Conservation (phyloP, 2,888 invertebrate species). For the Podotricha telesiphe region DNA sequence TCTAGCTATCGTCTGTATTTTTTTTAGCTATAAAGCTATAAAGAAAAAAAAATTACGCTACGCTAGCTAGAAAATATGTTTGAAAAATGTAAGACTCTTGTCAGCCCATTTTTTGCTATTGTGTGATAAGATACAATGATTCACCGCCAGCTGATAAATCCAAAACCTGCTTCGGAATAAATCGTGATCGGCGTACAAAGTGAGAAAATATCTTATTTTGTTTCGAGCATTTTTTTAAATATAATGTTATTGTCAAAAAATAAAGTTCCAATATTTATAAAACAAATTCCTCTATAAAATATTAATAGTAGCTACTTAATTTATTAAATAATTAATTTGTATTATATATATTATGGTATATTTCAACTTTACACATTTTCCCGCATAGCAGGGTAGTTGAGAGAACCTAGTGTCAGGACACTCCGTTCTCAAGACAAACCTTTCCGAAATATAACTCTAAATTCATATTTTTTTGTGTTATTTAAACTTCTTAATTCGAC, state of each 20-base stretch:
- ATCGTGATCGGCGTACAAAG: slow-evolving; percentile 61
- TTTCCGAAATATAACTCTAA: too few species aligned
- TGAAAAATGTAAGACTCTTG: not conserved
- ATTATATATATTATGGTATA: not conserved
- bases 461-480: not conserved
- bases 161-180: slow-evolving; percentile 66
- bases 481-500: not conserved
- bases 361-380: too few species aligned
- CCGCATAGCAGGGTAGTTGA: too few species aligned
- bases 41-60: too few species aligned
- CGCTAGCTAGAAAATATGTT: not conserved
- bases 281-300: not conserved
- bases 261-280: not conserved
- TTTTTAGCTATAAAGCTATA: too few species aligned
- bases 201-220: slow-evolving; percentile 22
- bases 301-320: too few species aligned
- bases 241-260: not conserved
- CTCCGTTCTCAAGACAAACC: too few species aligned
- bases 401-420: too few species aligned
- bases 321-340: too few species aligned
- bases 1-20: too few species aligned
- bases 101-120: slow-evolving; percentile 44
- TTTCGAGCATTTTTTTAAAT: slow-evolving; percentile 7
- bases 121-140: slow-evolving; percentile 50
- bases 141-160: slow-evolving; percentile 63